A percentile compares a stretch with the other conserved stretches of the same genome.
Conservation (phyloP, 2,888 invertebrate species). For the Tubiluchus corallicola region DNA sequence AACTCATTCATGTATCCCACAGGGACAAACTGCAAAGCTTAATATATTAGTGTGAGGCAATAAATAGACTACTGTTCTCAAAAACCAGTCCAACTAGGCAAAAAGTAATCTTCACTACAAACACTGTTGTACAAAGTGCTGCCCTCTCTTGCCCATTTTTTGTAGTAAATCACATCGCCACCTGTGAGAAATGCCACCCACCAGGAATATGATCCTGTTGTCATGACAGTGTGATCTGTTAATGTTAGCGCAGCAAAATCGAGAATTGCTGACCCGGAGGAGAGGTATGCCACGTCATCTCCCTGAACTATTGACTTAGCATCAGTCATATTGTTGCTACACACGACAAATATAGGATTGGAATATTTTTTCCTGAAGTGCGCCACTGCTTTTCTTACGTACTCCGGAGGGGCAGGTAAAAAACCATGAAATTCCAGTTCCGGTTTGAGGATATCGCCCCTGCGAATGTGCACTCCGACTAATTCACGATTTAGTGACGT, state of each 20-base stretch:
- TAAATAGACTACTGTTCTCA: too few species aligned
- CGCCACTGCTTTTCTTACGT: neutral
- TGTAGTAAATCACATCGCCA: neutral
- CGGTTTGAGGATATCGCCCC: neutral
- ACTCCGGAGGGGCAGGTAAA: neutral
- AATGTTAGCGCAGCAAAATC: conserved; percentile 3
- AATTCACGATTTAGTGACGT: neutral
- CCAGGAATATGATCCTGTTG: neutral
- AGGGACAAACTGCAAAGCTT: too few species aligned
- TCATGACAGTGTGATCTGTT: neutral
- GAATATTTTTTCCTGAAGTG: neutral
- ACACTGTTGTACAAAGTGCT: neutral
- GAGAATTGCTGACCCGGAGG: neutral
- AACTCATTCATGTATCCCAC: too few species aligned
- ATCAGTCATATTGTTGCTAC: neutral
- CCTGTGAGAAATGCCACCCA: neutral
- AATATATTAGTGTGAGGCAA: too few species aligned
- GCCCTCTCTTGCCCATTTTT: neutral
- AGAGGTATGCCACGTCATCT: neutral
- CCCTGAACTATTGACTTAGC: neutral
- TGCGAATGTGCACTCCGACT: neutral
- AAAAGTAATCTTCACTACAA: neutral
- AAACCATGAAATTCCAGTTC: neutral
- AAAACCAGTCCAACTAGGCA: too few species aligned
- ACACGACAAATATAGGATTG: neutral